Evolutionary conservation across 2,888 invertebrate genomes (phyloP).

Genomic region (Cylloceria caligata): DNA sequence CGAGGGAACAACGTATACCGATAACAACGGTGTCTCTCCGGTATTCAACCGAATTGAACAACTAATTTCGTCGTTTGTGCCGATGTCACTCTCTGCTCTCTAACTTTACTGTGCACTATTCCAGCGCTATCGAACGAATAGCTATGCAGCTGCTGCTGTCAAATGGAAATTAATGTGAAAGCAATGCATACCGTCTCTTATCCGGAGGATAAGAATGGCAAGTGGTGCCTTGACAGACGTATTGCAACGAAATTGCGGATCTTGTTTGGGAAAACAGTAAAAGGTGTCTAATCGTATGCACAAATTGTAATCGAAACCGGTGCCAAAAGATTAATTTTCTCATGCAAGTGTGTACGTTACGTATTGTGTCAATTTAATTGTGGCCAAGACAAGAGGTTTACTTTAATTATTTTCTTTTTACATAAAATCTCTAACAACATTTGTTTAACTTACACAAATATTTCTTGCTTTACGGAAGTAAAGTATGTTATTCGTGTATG

Average conservation of each 20-base stretch:
- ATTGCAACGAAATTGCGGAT: not conserved
- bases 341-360: not conserved
- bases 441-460: not conserved
- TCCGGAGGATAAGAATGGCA: not conserved
- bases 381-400: not conserved
- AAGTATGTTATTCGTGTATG: not conserved
- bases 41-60: constrained; percentile 60
- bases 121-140: constrained; percentile 17
- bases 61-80: constrained; percentile 65
- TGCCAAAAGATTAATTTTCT: not conserved
- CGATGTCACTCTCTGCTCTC: constrained; percentile 42
- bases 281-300: not conserved
- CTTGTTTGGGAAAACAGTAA: not conserved
- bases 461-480: not conserved
- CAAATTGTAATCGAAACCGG: not conserved
- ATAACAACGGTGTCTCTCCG: constrained; percentile 42
- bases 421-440: too few relatives aligned
- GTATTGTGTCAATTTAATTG: not conserved
- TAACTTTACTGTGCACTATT: not conserved
- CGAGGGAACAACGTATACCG: constrained; percentile 18
- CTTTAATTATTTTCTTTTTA: not conserved
- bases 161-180: constrained; percentile 37
- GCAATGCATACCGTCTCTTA: constrained; percentile 12
- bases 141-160: constrained; percentile 10
- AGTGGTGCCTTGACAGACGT: not conserved